A percentile compares a stretch with the other conserved stretches of the same genome.
phyloP scores from a whole-genome alignment of 2,888 invertebrate species.

The Melieria omissa region DNA sequence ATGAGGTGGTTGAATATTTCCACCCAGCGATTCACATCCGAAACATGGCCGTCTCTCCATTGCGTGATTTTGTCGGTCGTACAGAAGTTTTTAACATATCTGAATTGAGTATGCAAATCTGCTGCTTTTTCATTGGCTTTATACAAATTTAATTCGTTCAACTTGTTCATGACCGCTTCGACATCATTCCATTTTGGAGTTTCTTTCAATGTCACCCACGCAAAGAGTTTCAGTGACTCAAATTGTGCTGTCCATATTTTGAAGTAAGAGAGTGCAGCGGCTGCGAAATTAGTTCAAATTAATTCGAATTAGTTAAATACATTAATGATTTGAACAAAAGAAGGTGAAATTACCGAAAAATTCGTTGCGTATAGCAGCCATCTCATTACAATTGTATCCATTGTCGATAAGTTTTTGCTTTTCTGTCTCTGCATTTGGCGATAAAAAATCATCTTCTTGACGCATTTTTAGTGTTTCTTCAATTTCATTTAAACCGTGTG shows the following conservation, averaged over 20 bases:
- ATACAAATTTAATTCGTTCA: conserved; percentile 27
- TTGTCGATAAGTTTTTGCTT: conserved; percentile 23
- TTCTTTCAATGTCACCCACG: conserved; percentile 12
- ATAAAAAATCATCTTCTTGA: conserved; percentile 24
- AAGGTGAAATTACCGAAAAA: neutral
- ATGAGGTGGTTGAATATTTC: conserved; percentile 12
- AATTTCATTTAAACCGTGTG: conserved; percentile 28
- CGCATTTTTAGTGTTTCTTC: conserved; percentile 26
- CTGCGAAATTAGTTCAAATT: conserved; percentile 6
- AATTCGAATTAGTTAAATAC: neutral
- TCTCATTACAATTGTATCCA: neutral
- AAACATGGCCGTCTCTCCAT: conserved; percentile 17
- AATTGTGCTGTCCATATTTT: conserved; percentile 9
- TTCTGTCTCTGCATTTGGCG: neutral
- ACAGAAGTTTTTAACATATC: conserved; percentile 29
- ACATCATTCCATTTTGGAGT: conserved; percentile 26
- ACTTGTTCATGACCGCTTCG: conserved; percentile 13
- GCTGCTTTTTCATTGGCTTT: conserved; percentile 22
- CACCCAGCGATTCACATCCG: conserved; percentile 18
- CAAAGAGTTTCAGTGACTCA: neutral
- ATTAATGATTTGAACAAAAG: neutral
- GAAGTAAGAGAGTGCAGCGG: conserved; percentile 11
- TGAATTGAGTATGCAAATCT: conserved; percentile 26
- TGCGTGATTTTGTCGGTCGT: conserved; percentile 29
- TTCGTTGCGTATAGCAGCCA: neutral